Evolutionary conservation across 2,888 invertebrate genomes (phyloP), one percentile per base, ranked within the genome.

Genomic region (Pheosia tremula): DNA sequence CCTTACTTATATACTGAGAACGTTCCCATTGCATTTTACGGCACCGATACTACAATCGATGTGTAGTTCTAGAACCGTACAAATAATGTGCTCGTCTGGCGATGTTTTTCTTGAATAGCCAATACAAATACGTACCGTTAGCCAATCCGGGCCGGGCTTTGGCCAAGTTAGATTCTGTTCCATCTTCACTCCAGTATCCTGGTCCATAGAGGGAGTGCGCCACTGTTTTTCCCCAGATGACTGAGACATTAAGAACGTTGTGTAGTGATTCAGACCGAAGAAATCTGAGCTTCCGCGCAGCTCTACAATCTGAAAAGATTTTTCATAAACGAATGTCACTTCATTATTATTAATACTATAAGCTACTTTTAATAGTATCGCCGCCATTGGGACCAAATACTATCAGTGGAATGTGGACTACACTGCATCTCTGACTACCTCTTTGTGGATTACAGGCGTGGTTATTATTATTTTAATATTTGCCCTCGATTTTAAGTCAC

Each of bases 231-330:
- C 88, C 77, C 81, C 81, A 5, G 71, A 59, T 1, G 88, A 87
- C 11, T 90, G 88, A 0, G 91, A 91, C 78, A 88, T 88, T 38
- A 90, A 58, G 60, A 74, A 87, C 0, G 92, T 87, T 0, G 95
- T 94, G 76, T 96, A 96, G 71, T 95, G 94, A 72, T 96, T 95
- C 36, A 95, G 74, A 0, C 95, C 95, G 56, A 95, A 91, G 80
- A 95, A 95, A 74, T 96, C 95, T 2, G 94, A 88, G 57, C 94
- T 90, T 6, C 91, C 92, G 56, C 78, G 81, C 11, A 93, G 47
- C 67, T 80, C 74, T 41, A 76, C 76, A 69, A 77, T 88, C 95
- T 93, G 72, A 59, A 79, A 82, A 61, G 39, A 7, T 61, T 47
- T 47, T 47, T 47, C 47, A 47, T 47, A 9, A 43, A 9, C 9